Evolutionary conservation across 2,113 vertebrate species (phyloP).

Genomic region (Prochilodus magdalenae): DNA sequence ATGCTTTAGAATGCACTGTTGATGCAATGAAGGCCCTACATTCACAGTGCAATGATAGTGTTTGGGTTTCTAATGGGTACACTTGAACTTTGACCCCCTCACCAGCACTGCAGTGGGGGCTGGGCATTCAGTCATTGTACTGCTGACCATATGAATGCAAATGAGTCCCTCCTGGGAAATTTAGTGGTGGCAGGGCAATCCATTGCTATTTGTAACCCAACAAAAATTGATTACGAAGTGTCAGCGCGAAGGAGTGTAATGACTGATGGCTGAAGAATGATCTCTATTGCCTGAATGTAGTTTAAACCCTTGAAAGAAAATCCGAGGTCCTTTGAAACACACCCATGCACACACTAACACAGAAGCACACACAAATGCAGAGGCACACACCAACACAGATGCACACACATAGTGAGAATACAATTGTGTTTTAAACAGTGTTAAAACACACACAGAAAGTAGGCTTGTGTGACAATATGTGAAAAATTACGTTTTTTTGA

Average conservation of each 20-base stretch:
- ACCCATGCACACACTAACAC: constrained; percentile 12
- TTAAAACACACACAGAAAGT: too few relatives aligned
- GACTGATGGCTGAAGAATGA: constrained; percentile 51
- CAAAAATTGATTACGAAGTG: constrained; percentile 61
- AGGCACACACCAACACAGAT: too few relatives aligned
- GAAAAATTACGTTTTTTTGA: too few relatives aligned
- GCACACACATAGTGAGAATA: too few relatives aligned
- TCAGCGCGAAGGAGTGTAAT: constrained; percentile 38
- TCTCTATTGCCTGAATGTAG: constrained; percentile 45
- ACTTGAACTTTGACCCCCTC: constrained; percentile 70
- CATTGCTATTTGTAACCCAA: constrained; percentile 49
- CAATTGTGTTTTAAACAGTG: too few relatives aligned
- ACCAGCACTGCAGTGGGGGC: constrained; percentile 51
- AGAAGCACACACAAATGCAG: background rate
- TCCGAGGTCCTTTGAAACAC: constrained; percentile 1
- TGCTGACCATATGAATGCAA: constrained; percentile 61
- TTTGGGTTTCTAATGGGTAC: constrained; percentile 75
- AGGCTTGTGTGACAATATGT: too few relatives aligned
- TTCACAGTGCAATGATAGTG: constrained; percentile 69
- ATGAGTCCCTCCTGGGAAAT: constrained; percentile 59
- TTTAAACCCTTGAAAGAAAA: constrained; percentile 56
- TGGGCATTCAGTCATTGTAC: constrained; percentile 57
- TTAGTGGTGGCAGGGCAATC: constrained; percentile 48
- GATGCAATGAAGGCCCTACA: constrained; percentile 68
- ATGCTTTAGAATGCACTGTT: constrained; percentile 61